These are phyloP conservation scores for Eclectus roratus DNA, from an alignment of 2,113 vertebrate genomes.

Conservation along the genomic window DNA sequence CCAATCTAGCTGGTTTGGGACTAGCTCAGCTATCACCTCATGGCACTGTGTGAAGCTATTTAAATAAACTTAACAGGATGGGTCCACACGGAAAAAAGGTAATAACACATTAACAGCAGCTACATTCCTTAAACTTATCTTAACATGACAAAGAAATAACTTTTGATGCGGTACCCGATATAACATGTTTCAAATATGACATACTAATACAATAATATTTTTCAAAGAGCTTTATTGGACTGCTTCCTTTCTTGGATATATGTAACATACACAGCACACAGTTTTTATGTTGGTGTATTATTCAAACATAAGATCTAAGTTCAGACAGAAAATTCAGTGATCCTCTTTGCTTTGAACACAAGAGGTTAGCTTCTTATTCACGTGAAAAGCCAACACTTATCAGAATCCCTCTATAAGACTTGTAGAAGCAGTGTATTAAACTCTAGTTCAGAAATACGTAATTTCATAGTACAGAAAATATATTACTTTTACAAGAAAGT, in stretches of 20 bases:
- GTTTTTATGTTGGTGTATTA: neutral
- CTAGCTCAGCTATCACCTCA: neutral
- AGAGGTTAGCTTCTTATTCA: conserved; percentile 34
- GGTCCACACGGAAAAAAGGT: neutral
- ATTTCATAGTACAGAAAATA: conserved; percentile 75
- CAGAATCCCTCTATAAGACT: conserved; percentile 30
- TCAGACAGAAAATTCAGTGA: conserved; percentile 46
- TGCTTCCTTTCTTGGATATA: conserved; percentile 4
- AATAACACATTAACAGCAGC: neutral
- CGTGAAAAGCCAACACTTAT: conserved; percentile 21
- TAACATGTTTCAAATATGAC: neutral
- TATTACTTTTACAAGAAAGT: conserved; percentile 73
- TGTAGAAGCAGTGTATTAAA: conserved; percentile 65
- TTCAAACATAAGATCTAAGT: conserved; percentile 1
- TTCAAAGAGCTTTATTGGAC: conserved; percentile 40
- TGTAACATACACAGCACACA: neutral
- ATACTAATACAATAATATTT: neutral
- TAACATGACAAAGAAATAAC: neutral
- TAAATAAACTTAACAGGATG: neutral
- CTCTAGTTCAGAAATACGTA: conserved; percentile 51
- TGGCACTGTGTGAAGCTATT: neutral
- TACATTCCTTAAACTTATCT: neutral
- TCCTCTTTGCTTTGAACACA: conserved; percentile 39
- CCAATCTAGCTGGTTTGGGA: neutral
- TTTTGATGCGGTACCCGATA: neutral